Percentiles rank a stretch among this genome's conserved stretches.
Conservation (phyloP, 1,140 invertebrate genomes). For the Brachionus asplanchnoidis region DNA sequence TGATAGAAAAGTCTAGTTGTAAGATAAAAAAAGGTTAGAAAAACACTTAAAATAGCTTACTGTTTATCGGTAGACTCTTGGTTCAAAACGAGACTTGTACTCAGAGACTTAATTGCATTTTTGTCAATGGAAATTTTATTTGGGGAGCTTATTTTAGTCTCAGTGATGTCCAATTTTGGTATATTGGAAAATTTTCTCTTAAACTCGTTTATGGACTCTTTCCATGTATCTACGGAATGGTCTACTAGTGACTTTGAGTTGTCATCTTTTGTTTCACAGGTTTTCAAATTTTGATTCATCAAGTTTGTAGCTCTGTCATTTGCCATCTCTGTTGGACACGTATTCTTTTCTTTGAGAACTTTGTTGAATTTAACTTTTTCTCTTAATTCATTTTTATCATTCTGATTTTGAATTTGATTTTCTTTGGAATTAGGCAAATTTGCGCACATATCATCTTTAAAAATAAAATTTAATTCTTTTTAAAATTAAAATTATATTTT, state of each 20-base stretch:
- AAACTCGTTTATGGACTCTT: conserved; percentile 7
- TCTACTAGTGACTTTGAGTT: neutral
- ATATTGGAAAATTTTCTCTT: conserved; percentile 30
- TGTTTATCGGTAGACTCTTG: neutral
- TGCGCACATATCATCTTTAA: neutral
- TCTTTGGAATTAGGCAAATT: neutral
- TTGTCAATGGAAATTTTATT: neutral
- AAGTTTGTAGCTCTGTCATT: neutral
- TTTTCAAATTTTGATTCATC: neutral
- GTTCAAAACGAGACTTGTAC: neutral
- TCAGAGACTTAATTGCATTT: neutral
- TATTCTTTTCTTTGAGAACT: neutral
- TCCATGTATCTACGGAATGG: neutral
- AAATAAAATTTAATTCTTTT: neutral
- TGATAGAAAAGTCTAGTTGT: neutral
- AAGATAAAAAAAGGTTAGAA: conserved; percentile 4
- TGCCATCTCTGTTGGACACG: neutral
- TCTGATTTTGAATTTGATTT: neutral
- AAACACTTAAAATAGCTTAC: neutral
- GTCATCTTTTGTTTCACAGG: neutral
- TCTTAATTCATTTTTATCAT: neutral
- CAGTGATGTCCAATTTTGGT: neutral
- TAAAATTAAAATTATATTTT: neutral
- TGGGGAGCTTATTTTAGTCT: neutral
- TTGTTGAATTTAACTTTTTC: neutral